phyloP scores from a whole-genome alignment of 2,797 vertebrate genomes.

The Fistularia commersonii region DNA sequence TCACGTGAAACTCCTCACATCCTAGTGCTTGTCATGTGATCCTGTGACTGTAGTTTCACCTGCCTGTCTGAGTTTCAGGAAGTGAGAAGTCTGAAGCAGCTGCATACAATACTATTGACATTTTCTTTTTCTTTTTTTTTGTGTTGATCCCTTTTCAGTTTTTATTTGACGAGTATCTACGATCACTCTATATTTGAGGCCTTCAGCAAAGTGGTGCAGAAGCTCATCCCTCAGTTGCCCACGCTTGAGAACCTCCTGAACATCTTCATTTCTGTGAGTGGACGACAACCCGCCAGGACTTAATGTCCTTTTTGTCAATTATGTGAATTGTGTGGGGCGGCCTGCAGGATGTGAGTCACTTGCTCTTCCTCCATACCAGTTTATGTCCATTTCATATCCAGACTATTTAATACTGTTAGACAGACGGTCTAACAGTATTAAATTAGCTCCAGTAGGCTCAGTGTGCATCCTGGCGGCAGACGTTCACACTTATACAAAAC shows the following conservation, averaged over 20 bases:
- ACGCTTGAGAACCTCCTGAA: conserved; percentile 98
- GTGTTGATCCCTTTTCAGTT: conserved; percentile 73
- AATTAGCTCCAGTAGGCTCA: no score
- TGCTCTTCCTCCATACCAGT: no score
- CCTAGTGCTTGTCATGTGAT: conserved; percentile 12
- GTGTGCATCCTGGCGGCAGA: no score
- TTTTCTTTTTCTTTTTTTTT: conserved; percentile 28
- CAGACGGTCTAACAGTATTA: no score
- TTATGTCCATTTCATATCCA: no score
- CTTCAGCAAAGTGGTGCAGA: conserved; percentile 99
- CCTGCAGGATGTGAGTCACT: no score
- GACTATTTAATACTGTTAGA: no score
- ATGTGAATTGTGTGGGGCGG: no score
- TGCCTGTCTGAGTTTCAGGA: conserved; percentile 46
- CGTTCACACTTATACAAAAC: no score
- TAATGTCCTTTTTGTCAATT: no score
- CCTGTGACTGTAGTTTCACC: conserved; percentile 34
- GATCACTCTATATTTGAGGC: conserved; percentile 99
- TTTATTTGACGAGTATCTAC: conserved; percentile 99
- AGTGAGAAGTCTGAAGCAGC: conserved; percentile 22
- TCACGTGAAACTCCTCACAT: not conserved
- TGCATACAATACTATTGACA: conserved; percentile 29
- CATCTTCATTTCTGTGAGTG: conserved; percentile 97
- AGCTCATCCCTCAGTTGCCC: conserved; percentile 97
- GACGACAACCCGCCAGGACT: not conserved